Evolutionary conservation across 2,797 vertebrate genomes (phyloP).

Genomic region (Oryzias sinensis): DNA sequence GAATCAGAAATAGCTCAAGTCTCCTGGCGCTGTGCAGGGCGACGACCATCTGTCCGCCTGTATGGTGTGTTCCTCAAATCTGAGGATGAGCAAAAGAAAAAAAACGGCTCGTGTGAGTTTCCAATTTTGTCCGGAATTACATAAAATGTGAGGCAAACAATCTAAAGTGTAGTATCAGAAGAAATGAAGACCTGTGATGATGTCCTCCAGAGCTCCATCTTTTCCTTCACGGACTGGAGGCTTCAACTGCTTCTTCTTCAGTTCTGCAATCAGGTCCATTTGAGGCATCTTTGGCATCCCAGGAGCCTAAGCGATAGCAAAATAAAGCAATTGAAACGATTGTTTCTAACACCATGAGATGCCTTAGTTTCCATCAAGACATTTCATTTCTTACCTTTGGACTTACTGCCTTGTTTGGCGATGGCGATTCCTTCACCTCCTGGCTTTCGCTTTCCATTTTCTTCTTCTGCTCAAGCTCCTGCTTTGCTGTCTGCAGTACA

Average conservation of each 20-base stretch:
- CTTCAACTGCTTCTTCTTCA: conserved; percentile 95
- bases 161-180: too few relatives aligned
- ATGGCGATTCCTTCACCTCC: conserved; percentile 57
- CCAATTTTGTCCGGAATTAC: too few relatives aligned
- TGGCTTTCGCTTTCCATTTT: conserved; percentile 79
- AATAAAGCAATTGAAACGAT: background rate
- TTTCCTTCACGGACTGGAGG: conserved; percentile 90
- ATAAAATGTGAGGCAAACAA: too few relatives aligned
- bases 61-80: conserved; percentile 91
- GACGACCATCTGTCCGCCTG: conserved; percentile 83
- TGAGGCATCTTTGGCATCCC: conserved; percentile 85
- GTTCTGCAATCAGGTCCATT: conserved; percentile 95
- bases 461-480: conserved; percentile 85
- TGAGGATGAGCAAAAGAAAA: conserved; percentile 43
- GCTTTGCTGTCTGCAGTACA: conserved; percentile 83
- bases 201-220: conserved; percentile 94
- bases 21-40: conserved; percentile 80
- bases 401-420: conserved; percentile 35
- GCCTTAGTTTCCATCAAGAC: too few relatives aligned
- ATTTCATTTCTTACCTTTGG: conserved; percentile 60
- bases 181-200: conserved; percentile 86
- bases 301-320: conserved; percentile 71
- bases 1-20: conserved; percentile 47
- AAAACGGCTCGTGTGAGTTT: background rate
- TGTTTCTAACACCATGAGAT: too few relatives aligned